phyloP scores from a whole-genome alignment of 2,797 vertebrate genomes.

The Anomalospiza imberbis region DNA sequence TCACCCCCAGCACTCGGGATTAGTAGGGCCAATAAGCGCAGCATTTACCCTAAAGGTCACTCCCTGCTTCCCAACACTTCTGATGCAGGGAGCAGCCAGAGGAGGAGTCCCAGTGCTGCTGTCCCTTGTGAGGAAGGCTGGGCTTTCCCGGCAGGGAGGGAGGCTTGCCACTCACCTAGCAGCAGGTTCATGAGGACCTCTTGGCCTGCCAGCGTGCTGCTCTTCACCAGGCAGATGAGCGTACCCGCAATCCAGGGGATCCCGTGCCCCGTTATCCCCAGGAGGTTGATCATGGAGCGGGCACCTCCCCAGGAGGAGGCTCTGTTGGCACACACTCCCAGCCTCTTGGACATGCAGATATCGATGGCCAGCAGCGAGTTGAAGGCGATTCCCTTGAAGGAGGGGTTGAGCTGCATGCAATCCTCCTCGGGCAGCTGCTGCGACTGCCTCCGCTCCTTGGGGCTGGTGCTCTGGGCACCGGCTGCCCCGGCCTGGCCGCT shows the following conservation, averaged over 20 bases:
- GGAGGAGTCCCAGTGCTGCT: slow-evolving; percentile 26
- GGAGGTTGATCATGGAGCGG: slow-evolving; percentile 86
- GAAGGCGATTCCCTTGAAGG: slow-evolving; percentile 92
- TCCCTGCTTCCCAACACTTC: background rate
- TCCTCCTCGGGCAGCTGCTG: slow-evolving; percentile 89
- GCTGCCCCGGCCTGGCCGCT: slow-evolving; percentile 56
- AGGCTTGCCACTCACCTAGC: slow-evolving; percentile 82
- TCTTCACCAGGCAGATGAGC: slow-evolving; percentile 89
- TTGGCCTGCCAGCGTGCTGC: slow-evolving; percentile 91
- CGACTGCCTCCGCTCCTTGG: slow-evolving; percentile 81
- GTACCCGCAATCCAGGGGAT: slow-evolving; percentile 88
- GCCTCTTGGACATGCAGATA: slow-evolving; percentile 92
- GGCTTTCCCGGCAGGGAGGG: background rate
- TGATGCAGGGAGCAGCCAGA: background rate
- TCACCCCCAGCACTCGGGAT: background rate
- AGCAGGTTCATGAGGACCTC: slow-evolving; percentile 97
- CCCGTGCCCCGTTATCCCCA: slow-evolving; percentile 92
- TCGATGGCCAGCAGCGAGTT: slow-evolving; percentile 95
- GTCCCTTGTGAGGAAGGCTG: background rate
- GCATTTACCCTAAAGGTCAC: background rate
- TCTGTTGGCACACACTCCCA: slow-evolving; percentile 88
- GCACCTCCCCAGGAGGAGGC: slow-evolving; percentile 91
- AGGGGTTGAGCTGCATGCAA: slow-evolving; percentile 97
- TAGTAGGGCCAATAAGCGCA: accelerated
- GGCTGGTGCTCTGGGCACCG: slow-evolving; percentile 62